Conservation (phyloP, 2,797 vertebrate species). For the Distichodus sexfasciatus region DNA sequence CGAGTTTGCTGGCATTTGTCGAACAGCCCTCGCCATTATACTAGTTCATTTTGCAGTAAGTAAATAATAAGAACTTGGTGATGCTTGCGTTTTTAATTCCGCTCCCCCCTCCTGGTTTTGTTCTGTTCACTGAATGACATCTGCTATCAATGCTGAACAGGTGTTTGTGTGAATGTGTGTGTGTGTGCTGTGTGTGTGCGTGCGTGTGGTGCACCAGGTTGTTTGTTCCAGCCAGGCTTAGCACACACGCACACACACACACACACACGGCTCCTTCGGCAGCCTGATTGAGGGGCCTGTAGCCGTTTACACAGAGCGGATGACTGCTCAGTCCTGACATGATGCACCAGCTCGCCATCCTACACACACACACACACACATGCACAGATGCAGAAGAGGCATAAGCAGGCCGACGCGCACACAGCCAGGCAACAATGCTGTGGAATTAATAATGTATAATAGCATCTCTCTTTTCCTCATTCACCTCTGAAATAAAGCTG, state of each 20-base stretch:
- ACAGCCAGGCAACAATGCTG: conserved; percentile 61
- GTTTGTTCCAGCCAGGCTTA: conserved; percentile 72
- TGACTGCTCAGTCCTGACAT: conserved; percentile 99
- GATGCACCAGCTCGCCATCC: conserved; percentile 92
- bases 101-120: conserved; percentile 69
- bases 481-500: conserved; percentile 98
- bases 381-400: background rate
- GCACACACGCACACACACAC: conserved; percentile 44
- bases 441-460: conserved; percentile 99
- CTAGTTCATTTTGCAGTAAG: conserved; percentile 74
- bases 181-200: too few relatives aligned
- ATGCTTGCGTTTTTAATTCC: conserved; percentile 82
- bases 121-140: conserved; percentile 96
- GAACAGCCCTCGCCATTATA: conserved; percentile 59
- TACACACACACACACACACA: conserved; percentile 17
- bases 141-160: conserved; percentile 99
- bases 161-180: conserved; percentile 97
- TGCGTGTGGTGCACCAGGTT: conserved; percentile 90
- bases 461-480: conserved; percentile 91
- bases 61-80: conserved; percentile 83
- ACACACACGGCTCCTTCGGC: conserved; percentile 84
- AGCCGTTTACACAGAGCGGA: conserved; percentile 98
- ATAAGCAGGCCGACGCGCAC: conserved; percentile 32
- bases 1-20: conserved; percentile 62
- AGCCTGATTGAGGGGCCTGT: conserved; percentile 99